Percentiles rank a stretch among this genome's conserved stretches.
These are phyloP conservation scores for Noctilio leporinus DNA, from an alignment of 2,113 vertebrate genomes.

Conservation along the genomic window DNA sequence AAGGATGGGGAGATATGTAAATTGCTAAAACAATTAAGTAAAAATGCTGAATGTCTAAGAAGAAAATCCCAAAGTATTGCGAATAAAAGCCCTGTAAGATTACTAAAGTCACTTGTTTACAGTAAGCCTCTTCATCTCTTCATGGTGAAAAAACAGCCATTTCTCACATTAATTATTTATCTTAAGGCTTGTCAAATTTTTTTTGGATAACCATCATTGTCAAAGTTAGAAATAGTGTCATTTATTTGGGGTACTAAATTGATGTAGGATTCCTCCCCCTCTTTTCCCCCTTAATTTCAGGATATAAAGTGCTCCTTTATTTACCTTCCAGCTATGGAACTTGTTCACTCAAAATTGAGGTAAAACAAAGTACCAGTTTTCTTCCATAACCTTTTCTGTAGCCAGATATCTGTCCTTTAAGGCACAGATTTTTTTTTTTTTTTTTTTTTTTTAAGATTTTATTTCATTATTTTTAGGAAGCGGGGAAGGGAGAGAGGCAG, in stretches of 20 bases:
- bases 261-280: background rate
- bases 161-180: background rate
- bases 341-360: background rate
- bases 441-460: too few relatives aligned
- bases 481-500: too few relatives aligned
- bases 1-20: background rate
- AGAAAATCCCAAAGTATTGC: background rate
- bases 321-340: background rate
- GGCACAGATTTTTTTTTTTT: background rate
- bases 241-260: background rate
- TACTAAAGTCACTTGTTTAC: background rate
- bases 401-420: background rate
- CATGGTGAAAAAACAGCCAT: constrained; percentile 3
- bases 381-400: background rate
- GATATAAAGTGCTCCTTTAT: background rate
- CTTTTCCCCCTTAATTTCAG: background rate
- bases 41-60: background rate
- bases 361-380: background rate
- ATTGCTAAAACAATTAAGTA: background rate
- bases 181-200: background rate
- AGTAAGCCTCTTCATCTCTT: background rate
- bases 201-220: background rate
- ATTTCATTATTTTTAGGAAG: too few relatives aligned
- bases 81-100: background rate
- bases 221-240: background rate